Evolutionary conservation across 2,113 vertebrate genomes (phyloP).

Genomic region (Neofelis nebulosa): DNA sequence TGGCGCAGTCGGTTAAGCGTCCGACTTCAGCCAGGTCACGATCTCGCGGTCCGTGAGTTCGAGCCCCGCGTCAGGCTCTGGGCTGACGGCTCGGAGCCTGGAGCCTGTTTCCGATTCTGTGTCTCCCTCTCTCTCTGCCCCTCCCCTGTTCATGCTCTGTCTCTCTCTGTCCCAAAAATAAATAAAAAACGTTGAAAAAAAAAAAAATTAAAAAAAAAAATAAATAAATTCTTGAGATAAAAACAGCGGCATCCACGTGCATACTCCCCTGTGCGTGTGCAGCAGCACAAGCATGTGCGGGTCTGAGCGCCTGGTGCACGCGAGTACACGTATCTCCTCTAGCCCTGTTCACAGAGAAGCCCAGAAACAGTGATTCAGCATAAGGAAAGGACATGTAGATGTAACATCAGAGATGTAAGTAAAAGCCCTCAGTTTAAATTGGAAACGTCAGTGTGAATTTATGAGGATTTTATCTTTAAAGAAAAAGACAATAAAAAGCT

Average conservation of each 20-base stretch:
- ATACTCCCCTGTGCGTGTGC: no score
- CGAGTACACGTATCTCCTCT: fast-evolving
- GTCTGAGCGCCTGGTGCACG: neutral
- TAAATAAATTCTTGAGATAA: neutral
- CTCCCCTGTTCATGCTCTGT: no score
- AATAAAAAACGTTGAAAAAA: no score
- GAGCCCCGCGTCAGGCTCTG: no score
- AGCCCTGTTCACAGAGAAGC: neutral
- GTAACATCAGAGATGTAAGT: neutral
- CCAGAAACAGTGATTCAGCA: neutral
- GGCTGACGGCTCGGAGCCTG: no score
- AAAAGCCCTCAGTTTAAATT: neutral
- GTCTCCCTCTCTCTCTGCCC: no score
- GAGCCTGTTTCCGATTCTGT: no score
- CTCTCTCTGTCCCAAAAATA: no score
- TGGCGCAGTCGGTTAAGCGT: no score
- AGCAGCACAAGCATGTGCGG: neutral
- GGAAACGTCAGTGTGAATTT: neutral
- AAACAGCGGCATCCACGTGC: neutral
- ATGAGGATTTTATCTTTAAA: neutral
- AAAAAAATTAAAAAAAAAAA: no score
- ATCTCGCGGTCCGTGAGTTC: no score
- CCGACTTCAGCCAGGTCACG: no score
- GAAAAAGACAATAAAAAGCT: neutral
- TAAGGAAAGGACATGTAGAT: neutral